Base-by-base conservation (phyloP, 2,888 invertebrate genomes). In the Frankliniella fusca region DNA sequence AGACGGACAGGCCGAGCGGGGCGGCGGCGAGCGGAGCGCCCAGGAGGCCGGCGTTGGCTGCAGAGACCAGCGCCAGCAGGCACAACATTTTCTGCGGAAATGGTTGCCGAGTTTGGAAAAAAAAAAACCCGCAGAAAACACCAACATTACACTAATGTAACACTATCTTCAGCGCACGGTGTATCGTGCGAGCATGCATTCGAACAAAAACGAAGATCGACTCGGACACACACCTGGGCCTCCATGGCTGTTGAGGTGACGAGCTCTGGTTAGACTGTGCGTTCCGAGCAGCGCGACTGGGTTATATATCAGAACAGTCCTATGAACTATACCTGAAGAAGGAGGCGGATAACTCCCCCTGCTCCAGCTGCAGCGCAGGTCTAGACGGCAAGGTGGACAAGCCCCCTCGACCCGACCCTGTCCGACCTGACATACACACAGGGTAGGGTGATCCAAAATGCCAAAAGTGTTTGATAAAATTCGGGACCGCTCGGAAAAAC, bases 31-130 rank as follows among this genome's bases (percentile, higher is more conserved):
- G 76, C 28, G 80, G 38, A 28, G 48, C 49, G 27, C 28, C 80
- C 50, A 28, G 20, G 48, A 27, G 79, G 81, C 27, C 80, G 50
- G 23, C 82, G 27, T 38, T 48, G 82, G 79, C 80, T 28, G 61
- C 70, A 70, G 61, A 49, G 76, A 50, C 49, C 28, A 81, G 61
- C 80, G 81, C 81, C 27, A 82, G 79, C 79, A 80, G 49, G 83
- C 80, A n/a, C 80, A 81, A 81, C 65, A 83, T 38, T 49, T 81
- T 23, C 70, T 70, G 70, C 70, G 61, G 61, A 61, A 61, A 61
- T 61, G 15, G n/a, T 15, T 12, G 61, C 61, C 7, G 20, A 61
- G 54, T 12, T 54, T 12, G 15, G 54, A 18, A 18, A 54, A 18
- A 54, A 54, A 54, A 18, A 54, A 9, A 9, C 3, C 54, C 54